Conservation (phyloP, 2,888 invertebrate genomes). For the Oscheius myriophilus region DNA sequence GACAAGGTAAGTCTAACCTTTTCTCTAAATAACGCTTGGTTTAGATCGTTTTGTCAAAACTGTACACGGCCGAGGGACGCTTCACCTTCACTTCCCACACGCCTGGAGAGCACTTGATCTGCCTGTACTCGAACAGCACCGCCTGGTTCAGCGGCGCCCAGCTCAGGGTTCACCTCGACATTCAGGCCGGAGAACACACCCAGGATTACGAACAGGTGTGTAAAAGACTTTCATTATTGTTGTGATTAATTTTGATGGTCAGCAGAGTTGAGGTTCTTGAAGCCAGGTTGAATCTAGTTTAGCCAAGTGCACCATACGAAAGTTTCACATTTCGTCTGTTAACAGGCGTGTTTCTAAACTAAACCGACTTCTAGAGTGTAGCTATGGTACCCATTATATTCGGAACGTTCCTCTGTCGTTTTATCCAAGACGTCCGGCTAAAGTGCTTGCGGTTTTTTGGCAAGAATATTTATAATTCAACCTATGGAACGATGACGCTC, state of each 20-base stretch:
- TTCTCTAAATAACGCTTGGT: slow-evolving; percentile 26
- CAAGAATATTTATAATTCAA: too few relatives aligned
- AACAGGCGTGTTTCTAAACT: too few relatives aligned
- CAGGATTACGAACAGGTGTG: slow-evolving; percentile 87
- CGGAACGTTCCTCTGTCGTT: too few relatives aligned
- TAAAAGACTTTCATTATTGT: neutral
- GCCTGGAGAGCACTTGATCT: slow-evolving; percentile 97
- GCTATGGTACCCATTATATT: too few relatives aligned
- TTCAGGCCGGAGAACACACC: slow-evolving; percentile 98
- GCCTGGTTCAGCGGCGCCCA: slow-evolving; percentile 83
- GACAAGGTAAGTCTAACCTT: slow-evolving; percentile 77
- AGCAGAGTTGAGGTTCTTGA: too few relatives aligned
- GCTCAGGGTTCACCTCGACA: slow-evolving; percentile 92
- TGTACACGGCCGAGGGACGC: slow-evolving; percentile 87
- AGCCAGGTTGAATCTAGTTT: too few relatives aligned
- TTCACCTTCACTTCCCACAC: slow-evolving; percentile 96
- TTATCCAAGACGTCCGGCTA: too few relatives aligned
- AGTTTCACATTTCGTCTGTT: too few relatives aligned
- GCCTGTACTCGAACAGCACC: slow-evolving; percentile 92
- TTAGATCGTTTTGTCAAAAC: slow-evolving; percentile 81
- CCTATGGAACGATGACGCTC: too few relatives aligned
- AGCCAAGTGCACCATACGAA: too few relatives aligned
- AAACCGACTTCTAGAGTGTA: too few relatives aligned
- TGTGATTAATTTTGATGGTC: neutral
- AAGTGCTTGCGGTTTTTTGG: too few relatives aligned